These are phyloP conservation scores for Labeo calbasu DNA, from an alignment of 2,797 vertebrate genomes.

Conservation along the genomic window DNA sequence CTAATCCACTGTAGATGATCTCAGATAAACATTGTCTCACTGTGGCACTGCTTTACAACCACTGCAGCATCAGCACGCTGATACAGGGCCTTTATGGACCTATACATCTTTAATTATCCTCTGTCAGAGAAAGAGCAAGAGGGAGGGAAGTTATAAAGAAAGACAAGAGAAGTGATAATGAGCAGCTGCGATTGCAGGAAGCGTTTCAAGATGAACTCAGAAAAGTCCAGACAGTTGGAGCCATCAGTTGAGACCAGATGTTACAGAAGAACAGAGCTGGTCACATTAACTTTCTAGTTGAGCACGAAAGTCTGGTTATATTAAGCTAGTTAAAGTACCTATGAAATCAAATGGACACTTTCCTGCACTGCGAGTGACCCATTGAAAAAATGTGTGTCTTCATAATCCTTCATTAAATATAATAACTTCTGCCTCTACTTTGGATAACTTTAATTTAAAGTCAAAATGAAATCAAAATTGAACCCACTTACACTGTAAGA, in stretches of 20 bases:
- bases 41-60: constrained; percentile 9
- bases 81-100: constrained; percentile 15
- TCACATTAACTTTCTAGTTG: background rate
- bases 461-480: background rate
- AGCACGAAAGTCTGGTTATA: background rate
- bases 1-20: constrained; percentile 38
- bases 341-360: background rate
- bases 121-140: background rate
- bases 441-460: background rate
- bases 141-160: constrained; percentile 15
- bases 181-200: background rate
- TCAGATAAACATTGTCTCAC: constrained; percentile 14
- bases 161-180: constrained; percentile 12
- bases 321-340: background rate
- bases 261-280: constrained; percentile 57
- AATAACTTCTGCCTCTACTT: background rate
- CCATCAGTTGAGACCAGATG: constrained; percentile 66
- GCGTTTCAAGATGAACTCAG: constrained; percentile 22
- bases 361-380: background rate
- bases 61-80: constrained; percentile 6
- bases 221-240: constrained; percentile 39
- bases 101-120: constrained; percentile 5
- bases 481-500: background rate
- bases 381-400: background rate
- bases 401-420: background rate